These are phyloP conservation scores for Drosophila punjabiensis DNA, from an alignment of 1,140 invertebrate genomes.

Conservation along the genomic window DNA sequence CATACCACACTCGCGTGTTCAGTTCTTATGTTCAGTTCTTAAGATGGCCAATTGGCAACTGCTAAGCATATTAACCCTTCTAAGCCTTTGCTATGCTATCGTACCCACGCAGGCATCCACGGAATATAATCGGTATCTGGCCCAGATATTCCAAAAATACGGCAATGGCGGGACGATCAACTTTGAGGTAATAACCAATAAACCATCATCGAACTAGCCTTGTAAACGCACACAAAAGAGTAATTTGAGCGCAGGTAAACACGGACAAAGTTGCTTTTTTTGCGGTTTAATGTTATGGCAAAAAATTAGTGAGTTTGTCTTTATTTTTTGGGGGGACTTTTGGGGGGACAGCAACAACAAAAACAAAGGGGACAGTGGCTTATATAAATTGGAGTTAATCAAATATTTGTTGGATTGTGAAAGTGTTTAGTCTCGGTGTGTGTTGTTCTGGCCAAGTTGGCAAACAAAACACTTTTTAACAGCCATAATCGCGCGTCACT, in stretches of 20 bases:
- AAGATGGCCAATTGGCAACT: constrained; percentile 46
- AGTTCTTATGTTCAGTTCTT: constrained; percentile 5
- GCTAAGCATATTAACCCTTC: constrained; percentile 16
- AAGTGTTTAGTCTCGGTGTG: constrained; percentile 20
- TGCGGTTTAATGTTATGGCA: constrained; percentile 49
- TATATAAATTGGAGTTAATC: constrained; percentile 29
- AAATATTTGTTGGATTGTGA: constrained; percentile 55
- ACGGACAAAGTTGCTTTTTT: constrained; percentile 36
- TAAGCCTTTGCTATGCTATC: constrained; percentile 32
- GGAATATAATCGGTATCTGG: constrained; percentile 82
- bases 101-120: constrained; percentile 37
- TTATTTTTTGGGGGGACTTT: constrained; percentile 2
- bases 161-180: constrained; percentile 87
- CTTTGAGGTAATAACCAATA: constrained; percentile 86
- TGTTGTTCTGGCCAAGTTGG: constrained; percentile 37
- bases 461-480: constrained; percentile 44
- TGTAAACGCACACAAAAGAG: constrained; percentile 24
- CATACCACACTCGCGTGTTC: constrained; percentile 28
- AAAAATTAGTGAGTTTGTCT: constrained; percentile 60
- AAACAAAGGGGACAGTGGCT: constrained; percentile 3
- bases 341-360: constrained; percentile 10
- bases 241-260: constrained; percentile 39
- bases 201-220: constrained; percentile 49
- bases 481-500: constrained; percentile 34
- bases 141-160: constrained; percentile 87